Conservation (phyloP, 2,113 vertebrate genomes). For the Elgaria multicarinata region DNA sequence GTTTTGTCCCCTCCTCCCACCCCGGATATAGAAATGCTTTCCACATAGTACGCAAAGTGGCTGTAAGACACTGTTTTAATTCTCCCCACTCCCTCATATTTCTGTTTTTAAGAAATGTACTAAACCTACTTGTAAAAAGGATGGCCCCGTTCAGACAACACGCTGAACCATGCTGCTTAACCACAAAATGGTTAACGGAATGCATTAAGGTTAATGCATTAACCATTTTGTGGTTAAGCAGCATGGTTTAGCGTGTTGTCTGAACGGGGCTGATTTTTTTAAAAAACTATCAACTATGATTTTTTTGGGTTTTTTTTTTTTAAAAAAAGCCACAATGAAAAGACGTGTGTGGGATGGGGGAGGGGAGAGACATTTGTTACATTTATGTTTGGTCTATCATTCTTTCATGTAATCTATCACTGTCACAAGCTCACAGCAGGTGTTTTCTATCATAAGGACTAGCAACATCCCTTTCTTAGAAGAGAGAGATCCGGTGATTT, state of each 20-base stretch:
- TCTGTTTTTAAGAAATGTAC: conserved; percentile 40
- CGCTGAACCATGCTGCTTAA: too few relatives aligned
- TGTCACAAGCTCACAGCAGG: conserved; percentile 35
- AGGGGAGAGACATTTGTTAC: conserved; percentile 41
- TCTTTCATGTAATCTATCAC: conserved; percentile 37
- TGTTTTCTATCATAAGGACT: background rate
- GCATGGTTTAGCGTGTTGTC: too few relatives aligned
- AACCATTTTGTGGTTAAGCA: too few relatives aligned
- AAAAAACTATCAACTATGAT: too few relatives aligned
- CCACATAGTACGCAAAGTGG: background rate
- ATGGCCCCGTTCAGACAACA: too few relatives aligned
- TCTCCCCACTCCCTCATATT: conserved; percentile 30
- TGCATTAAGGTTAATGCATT: too few relatives aligned
- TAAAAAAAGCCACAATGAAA: conserved; percentile 37
- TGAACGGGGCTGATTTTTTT: too few relatives aligned
- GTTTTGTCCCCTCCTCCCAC: background rate
- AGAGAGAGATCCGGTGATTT: conserved; percentile 9
- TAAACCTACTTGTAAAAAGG: conserved; percentile 15
- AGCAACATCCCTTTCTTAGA: conserved; percentile 9
- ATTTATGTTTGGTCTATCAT: conserved; percentile 38
- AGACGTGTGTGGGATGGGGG: background rate
- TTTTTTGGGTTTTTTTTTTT: too few relatives aligned
- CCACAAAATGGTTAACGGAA: too few relatives aligned
- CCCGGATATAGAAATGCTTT: background rate
- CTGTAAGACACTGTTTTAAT: background rate